Conservation (phyloP, 2,888 invertebrate genomes). For the Leptopterna dolabrata region DNA sequence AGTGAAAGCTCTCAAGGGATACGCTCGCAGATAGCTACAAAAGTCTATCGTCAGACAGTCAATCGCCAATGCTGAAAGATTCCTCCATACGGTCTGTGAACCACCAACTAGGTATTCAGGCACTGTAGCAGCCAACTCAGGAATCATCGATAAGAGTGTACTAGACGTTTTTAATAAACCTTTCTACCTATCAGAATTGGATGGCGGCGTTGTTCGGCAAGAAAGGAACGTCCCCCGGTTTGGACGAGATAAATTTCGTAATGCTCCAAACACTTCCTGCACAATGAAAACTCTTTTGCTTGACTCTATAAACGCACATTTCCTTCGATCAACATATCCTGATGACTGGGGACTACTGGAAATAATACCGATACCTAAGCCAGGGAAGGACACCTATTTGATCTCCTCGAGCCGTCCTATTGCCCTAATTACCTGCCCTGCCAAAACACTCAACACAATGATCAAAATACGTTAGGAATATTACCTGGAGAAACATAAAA, state of each 20-base stretch:
- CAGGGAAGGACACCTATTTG: not conserved
- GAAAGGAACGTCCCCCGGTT: not conserved
- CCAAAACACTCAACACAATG: not conserved
- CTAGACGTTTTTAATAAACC: not conserved
- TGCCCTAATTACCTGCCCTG: not conserved
- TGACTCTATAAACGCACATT: not conserved
- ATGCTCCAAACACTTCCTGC: not conserved
- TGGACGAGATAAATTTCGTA: not conserved
- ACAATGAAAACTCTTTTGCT: not conserved
- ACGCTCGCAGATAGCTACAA: no score
- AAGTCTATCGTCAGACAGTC: no score
- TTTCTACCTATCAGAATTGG: not conserved
- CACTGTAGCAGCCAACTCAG: not conserved
- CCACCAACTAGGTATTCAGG: not conserved
- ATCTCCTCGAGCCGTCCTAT: not conserved
- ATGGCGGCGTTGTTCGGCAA: not conserved
- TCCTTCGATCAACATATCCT: not conserved
- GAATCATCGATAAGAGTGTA: not conserved
- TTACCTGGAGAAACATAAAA: not conserved
- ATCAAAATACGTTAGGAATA: not conserved
- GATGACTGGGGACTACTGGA: not conserved
- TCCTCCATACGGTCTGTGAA: not conserved
- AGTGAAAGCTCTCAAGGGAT: no score
- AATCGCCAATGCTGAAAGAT: not conserved
- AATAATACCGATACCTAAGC: not conserved